phyloP scores from a whole-genome alignment of 1,140 invertebrate species.

The Latrodectus geometricus region DNA sequence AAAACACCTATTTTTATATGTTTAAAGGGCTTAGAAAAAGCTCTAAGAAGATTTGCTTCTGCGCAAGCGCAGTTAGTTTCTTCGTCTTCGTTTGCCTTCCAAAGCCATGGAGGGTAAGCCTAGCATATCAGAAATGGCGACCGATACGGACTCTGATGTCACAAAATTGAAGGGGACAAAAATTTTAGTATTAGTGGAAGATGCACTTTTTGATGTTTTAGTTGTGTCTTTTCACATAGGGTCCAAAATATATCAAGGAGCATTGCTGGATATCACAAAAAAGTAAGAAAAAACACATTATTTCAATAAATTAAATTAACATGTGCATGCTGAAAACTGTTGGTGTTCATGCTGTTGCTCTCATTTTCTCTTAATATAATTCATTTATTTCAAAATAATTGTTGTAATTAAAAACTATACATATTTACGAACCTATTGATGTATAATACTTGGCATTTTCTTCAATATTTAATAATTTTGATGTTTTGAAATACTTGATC shows the following conservation, averaged over 20 bases:
- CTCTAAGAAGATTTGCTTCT: slow-evolving; percentile 44
- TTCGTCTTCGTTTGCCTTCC: slow-evolving; percentile 54
- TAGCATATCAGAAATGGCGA: slow-evolving; percentile 62
- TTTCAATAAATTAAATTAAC: slow-evolving; percentile 36
- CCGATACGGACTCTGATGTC: slow-evolving; percentile 58
- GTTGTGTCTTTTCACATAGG: slow-evolving; percentile 83
- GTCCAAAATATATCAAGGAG: slow-evolving; percentile 83
- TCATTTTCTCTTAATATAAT: slow-evolving; percentile 12
- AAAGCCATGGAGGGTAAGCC: slow-evolving; percentile 60
- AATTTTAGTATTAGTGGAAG: slow-evolving; percentile 84
- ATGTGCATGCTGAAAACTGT: slow-evolving; percentile 1
- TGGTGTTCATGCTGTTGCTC: slow-evolving; percentile 54
- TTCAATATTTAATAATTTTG: slow-evolving; percentile 41
- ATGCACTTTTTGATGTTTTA: slow-evolving; percentile 83
- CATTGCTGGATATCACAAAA: slow-evolving; percentile 84
- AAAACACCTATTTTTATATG: slow-evolving; percentile 7
- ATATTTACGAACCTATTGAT: slow-evolving; percentile 60
- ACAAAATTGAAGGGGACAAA: slow-evolving; percentile 72
- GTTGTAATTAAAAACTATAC: slow-evolving; percentile 22
- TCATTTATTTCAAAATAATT: not conserved
- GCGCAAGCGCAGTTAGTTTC: slow-evolving; percentile 58
- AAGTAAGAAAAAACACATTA: slow-evolving; percentile 74
- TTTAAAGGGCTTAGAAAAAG: slow-evolving; percentile 35
- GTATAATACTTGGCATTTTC: slow-evolving; percentile 34
- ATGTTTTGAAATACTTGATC: slow-evolving; percentile 30